Percentiles rank a stretch among this genome's conserved stretches.
Conservation (phyloP, 2,113 vertebrate genomes). For the Zosterops hypoxanthus region DNA sequence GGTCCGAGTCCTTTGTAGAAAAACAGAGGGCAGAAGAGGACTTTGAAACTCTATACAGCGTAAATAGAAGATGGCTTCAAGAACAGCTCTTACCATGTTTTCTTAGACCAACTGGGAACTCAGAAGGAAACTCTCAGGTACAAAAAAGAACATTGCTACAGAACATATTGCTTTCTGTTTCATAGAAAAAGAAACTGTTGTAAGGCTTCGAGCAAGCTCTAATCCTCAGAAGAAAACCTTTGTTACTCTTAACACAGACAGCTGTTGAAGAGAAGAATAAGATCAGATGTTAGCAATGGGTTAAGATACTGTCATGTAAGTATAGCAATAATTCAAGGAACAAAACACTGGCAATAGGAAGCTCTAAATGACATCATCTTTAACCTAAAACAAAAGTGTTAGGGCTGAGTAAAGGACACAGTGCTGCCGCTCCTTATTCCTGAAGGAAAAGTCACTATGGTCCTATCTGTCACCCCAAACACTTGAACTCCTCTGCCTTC, state of each 20-base stretch:
- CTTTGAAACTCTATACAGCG: not conserved
- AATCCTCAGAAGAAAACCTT: not conserved
- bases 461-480: not conserved
- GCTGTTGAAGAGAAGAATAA: not conserved
- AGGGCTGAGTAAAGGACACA: not conserved
- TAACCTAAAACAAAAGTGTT: not conserved
- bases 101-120: not conserved
- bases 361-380: constrained; percentile 29
- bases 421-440: not conserved
- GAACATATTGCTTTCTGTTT: not conserved
- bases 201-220: not conserved
- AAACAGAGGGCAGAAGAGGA: not conserved
- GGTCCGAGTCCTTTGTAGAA: not conserved
- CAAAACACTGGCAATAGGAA: not conserved
- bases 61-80: not conserved
- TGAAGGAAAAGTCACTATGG: not conserved
- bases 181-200: not conserved
- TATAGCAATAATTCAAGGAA: not conserved
- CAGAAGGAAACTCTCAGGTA: not conserved
- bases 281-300: not conserved
- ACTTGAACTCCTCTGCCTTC: not conserved
- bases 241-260: not conserved
- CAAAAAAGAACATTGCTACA: not conserved
- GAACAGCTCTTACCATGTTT: not conserved
- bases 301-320: not conserved